Base-by-base conservation (phyloP, 1,140 invertebrate genomes). In the Orius insidiosus region DNA sequence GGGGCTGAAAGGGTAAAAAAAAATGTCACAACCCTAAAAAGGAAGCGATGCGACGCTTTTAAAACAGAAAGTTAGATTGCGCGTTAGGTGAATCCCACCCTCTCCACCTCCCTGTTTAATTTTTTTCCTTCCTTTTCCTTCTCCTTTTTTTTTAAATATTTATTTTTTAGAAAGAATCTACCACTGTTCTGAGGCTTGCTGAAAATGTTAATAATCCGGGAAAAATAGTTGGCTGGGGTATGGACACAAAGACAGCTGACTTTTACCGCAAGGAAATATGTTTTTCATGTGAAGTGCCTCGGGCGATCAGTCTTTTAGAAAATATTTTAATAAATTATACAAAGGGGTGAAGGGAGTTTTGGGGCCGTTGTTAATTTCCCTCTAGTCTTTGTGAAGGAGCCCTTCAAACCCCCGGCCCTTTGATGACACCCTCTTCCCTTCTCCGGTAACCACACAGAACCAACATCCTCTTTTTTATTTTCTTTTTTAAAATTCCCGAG, bases 311-410 rank as follows among this genome's bases (percentile, higher is more conserved):
- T 30, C 19, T 43, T 43, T 43, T 31, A 30, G 41, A 30, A 43
- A 18, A 43, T 43, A 43, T 43, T 43, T 43, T 43, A 43, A 43
- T 43, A 43, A 43, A 31, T 43, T 43, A 43, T 31, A 43, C 41
- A 43, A 43, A 43, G 24, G 24, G 24, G 24, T 24, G 24, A 7
- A 24, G 3, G 24, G 24, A 24, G 24, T 24, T 24, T 24, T 24
- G 24, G 24, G 24, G 24, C 31, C 31, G 41, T 43, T 43, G 41
- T 43, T 43, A 43, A 43, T 43, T 43, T 43, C 41, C 41, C 41
- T 30, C 19, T 43, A 18, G 24, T 43, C 31, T 18, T 43, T 18
- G 41, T 43, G 10, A 18, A 30, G 18, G 18, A 40, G 18, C 38
- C 38, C 38, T 40, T 40, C 38, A 43, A 43, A 43, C 19, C 41